phyloP scores from a whole-genome alignment of 2,797 vertebrate genomes.

The Echeneis naucrates region DNA sequence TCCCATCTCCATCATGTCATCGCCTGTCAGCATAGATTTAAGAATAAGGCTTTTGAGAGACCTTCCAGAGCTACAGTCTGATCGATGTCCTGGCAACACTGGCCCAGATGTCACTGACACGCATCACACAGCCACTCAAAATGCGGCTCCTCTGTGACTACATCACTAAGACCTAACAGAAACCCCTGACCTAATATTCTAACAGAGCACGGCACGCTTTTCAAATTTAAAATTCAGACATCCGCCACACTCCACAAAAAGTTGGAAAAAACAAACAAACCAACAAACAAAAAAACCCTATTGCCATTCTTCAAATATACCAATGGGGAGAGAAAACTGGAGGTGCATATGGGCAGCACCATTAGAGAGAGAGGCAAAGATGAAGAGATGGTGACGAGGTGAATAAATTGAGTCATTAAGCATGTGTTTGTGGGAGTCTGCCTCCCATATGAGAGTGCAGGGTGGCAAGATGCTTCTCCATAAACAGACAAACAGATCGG shows the following conservation, averaged over 20 bases:
- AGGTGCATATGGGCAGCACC: conserved; percentile 94
- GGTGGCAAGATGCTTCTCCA: conserved; percentile 88
- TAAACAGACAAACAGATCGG: conserved; percentile 95
- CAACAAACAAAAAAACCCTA: too few species aligned
- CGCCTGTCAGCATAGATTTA: conserved; percentile 81
- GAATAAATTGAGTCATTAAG: conserved; percentile 99
- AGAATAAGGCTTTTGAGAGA: conserved; percentile 78
- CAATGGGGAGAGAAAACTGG: conserved; percentile 70
- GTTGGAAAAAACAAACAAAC: too few species aligned
- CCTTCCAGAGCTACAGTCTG: conserved; percentile 66
- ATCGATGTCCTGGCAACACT: conserved; percentile 67
- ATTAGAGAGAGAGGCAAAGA: conserved; percentile 83
- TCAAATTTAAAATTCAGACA: background rate
- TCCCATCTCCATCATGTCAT: conserved; percentile 81
- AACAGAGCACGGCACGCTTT: background rate
- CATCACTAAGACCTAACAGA: conserved; percentile 16
- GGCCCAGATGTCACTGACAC: conserved; percentile 56
- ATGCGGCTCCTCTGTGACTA: conserved; percentile 27
- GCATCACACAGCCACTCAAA: conserved; percentile 37
- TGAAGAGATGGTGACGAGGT: conserved; percentile 80
- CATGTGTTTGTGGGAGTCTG: conserved; percentile 94
- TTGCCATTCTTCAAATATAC: conserved; percentile 22
- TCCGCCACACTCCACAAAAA: background rate
- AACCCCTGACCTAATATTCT: background rate
- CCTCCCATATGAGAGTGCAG: conserved; percentile 93